Base-by-base conservation (phyloP, 2,888 invertebrate genomes). In the Mechanitis messenoides region DNA sequence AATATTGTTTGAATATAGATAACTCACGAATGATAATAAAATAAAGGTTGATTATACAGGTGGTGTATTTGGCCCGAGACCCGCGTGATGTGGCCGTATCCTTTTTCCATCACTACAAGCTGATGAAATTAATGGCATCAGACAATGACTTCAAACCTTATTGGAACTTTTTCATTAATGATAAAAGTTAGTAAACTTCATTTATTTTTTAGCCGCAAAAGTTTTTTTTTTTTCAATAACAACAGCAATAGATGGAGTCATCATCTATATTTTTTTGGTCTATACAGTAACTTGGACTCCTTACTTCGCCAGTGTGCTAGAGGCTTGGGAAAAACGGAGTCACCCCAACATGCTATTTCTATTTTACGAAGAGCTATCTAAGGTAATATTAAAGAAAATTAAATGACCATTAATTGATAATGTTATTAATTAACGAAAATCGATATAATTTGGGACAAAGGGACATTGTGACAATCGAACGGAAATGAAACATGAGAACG, bases 71-170 rank as follows among this genome's bases (percentile, higher is more conserved):
- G 0, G 94, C 94, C 0, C 90, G 96, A 62, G 94, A 96, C 83
- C 95, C 96, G 0, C 94, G 95, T 80, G 96, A 96, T 77, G 94
- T 95, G 0, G 93, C 92, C 0, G 94, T 95, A 0, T 96, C 96
- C 0, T 94, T 91, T 75, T 96, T 93, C 75, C 92, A 95, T 74
- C 90, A 94, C 55, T 92, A 93, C 73, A 87, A 12, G 87, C 46
- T 72, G 42, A 68, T 92, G 62, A 84, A 84, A 57, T 90, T 91
- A 68, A 92, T 91, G 0, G 93, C 91, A 69, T 68, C 73, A 0
- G 91, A 92, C 12, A 50, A 31, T 31, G 90, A 91, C 69, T 93
- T 94, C 67, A 80, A 86, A 57, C 87, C 87, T 55, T 93, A 92
- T 71, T 94, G 93, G 93, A 76, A 91, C 50, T 92, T 92, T 68